Conservation (phyloP, 2,797 vertebrate species). For the Vultur gryphus region DNA sequence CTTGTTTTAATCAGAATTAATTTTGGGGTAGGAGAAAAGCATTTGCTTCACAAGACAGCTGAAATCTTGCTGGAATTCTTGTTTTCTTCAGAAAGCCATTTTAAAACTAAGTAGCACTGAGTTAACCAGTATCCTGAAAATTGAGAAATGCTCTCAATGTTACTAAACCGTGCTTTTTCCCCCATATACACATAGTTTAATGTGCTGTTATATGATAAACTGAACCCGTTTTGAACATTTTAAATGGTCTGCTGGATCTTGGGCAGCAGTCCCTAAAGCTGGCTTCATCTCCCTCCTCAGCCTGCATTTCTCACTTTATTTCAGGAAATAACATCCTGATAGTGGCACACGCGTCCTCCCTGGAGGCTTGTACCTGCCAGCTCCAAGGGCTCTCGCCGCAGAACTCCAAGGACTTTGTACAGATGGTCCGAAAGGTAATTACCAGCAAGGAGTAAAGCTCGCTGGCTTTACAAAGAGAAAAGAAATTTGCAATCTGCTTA, state of each 20-base stretch:
- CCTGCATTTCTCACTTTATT: background rate
- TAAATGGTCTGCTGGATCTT: background rate
- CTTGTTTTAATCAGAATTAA: background rate
- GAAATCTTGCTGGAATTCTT: background rate
- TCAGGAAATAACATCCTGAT: slow-evolving; percentile 95
- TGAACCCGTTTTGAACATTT: accelerated
- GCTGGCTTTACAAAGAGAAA: background rate
- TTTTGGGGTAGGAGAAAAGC: background rate
- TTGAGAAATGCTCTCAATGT: background rate
- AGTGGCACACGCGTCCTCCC: slow-evolving; percentile 96
- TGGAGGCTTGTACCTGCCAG: slow-evolving; percentile 97
- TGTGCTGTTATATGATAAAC: accelerated
- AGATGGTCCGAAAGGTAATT: slow-evolving; percentile 95
- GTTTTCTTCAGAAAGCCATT: background rate
- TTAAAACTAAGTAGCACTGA: background rate
- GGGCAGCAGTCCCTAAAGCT: background rate
- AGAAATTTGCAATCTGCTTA: background rate
- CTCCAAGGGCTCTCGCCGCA: slow-evolving; percentile 93
- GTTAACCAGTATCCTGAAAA: background rate
- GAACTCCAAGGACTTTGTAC: slow-evolving; percentile 98
- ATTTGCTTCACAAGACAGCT: background rate
- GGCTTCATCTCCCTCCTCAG: background rate
- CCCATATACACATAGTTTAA: accelerated
- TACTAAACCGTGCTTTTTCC: background rate
- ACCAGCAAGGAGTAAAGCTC: background rate